Evolutionary conservation across 2,113 vertebrate species (phyloP).

Genomic region (Uropsilus gracilis): DNA sequence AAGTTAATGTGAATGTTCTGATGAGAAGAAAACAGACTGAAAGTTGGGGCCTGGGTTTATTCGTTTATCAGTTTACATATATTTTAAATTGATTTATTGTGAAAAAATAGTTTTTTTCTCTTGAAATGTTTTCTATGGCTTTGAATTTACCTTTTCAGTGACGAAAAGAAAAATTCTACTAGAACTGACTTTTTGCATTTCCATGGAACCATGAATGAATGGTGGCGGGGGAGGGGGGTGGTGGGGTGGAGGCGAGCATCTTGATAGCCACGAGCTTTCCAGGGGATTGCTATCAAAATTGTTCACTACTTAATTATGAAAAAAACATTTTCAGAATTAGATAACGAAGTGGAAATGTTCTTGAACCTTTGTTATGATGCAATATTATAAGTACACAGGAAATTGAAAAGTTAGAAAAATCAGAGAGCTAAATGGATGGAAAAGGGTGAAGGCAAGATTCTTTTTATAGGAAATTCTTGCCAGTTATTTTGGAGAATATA

Average conservation of each 20-base stretch:
- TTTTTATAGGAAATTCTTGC: constrained; percentile 84
- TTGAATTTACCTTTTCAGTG: constrained; percentile 72
- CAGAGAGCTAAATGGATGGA: constrained; percentile 76
- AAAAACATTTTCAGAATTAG: constrained; percentile 40
- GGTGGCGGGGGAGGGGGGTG: background rate
- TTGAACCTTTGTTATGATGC: constrained; percentile 52
- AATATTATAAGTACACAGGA: constrained; percentile 64
- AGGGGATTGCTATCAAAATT: background rate
- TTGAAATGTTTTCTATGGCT: constrained; percentile 79
- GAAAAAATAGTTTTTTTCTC: constrained; percentile 73
- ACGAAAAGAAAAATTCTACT: constrained; percentile 39
- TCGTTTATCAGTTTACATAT: constrained; percentile 70
- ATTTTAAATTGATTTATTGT: constrained; percentile 68
- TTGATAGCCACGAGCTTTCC: constrained; percentile 8
- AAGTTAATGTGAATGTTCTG: background rate
- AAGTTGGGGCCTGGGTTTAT: constrained; percentile 68
- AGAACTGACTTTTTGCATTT: constrained; percentile 34
- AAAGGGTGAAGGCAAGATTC: constrained; percentile 80
- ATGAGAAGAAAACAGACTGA: constrained; percentile 69
- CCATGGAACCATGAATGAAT: background rate
- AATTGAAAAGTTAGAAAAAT: constrained; percentile 76
- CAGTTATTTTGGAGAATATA: constrained; percentile 87
- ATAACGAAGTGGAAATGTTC: constrained; percentile 9
- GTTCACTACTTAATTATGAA: background rate
- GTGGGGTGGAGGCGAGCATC: background rate